These are phyloP conservation scores for Micrasema minimum DNA, from an alignment of 1,140 invertebrate genomes.

Conservation along the genomic window DNA sequence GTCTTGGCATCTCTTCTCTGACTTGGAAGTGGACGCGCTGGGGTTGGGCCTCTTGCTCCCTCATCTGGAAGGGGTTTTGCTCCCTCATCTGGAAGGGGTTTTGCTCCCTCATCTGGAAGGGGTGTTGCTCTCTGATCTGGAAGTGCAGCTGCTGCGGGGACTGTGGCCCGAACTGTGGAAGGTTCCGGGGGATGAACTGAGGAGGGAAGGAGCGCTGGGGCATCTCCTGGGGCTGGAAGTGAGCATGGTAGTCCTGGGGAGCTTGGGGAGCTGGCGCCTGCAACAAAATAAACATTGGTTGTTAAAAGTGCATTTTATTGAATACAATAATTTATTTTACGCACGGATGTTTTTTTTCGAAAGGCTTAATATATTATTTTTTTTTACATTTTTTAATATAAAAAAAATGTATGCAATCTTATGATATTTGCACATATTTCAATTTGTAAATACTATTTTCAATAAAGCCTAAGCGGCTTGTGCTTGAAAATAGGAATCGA, in stretches of 20 bases:
- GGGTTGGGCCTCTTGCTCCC: constrained; percentile 23
- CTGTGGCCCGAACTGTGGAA: constrained; percentile 6
- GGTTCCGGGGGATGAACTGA: constrained; percentile 34
- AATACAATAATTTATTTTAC: too few species aligned
- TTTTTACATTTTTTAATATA: too few species aligned
- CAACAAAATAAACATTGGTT: constrained; percentile 34
- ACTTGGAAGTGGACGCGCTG: constrained; percentile 16
- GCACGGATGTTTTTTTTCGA: too few species aligned
- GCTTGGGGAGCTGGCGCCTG: constrained; percentile 49
- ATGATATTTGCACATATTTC: too few species aligned
- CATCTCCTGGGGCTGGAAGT: constrained; percentile 35
- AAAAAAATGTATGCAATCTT: too few species aligned
- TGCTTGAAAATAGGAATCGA: too few species aligned
- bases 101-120: constrained; percentile 3
- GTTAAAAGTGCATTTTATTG: too few species aligned
- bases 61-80: constrained; percentile 24
- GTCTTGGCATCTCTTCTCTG: constrained; percentile 19
- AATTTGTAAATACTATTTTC: too few species aligned
- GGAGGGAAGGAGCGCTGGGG: constrained; percentile 42
- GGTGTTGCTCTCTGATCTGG: constrained; percentile 32
- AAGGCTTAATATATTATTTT: too few species aligned
- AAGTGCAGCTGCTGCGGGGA: constrained; percentile 27
- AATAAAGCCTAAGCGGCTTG: too few species aligned
- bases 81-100: constrained; percentile 11
- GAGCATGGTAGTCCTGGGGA: constrained; percentile 33